phyloP scores from a whole-genome alignment of 2,888 invertebrate genomes.

The Lordiphosa fenestrarum region DNA sequence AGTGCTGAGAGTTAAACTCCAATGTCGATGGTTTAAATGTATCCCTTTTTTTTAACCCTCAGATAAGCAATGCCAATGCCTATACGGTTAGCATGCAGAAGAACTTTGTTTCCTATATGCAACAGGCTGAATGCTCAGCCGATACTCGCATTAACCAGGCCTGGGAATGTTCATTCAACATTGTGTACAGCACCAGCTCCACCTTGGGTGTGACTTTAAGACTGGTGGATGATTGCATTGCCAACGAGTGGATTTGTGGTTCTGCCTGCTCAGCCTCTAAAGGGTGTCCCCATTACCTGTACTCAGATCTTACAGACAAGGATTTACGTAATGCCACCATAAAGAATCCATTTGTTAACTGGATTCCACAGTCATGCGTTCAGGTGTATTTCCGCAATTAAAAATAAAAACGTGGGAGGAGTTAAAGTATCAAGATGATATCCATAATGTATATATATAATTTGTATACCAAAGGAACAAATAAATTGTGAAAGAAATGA shows the following conservation, averaged over 20 bases:
- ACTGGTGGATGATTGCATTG: slow-evolving; percentile 36
- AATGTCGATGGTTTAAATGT: too few species aligned
- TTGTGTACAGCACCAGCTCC: slow-evolving; percentile 22
- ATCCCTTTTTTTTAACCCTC: neutral
- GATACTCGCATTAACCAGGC: slow-evolving; percentile 30
- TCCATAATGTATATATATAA: too few species aligned
- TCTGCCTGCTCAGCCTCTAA: neutral
- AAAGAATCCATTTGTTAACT: slow-evolving; percentile 33
- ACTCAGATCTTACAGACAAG: neutral
- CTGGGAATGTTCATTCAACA: slow-evolving; percentile 40
- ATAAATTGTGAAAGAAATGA: too few species aligned
- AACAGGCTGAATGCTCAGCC: slow-evolving; percentile 34
- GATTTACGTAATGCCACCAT: slow-evolving; percentile 40
- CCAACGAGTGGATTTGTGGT: slow-evolving; percentile 7
- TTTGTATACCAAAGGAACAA: too few species aligned
- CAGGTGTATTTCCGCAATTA: slow-evolving; percentile 18
- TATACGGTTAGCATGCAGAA: slow-evolving; percentile 32
- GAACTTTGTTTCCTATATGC: slow-evolving; percentile 33
- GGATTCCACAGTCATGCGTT: too few species aligned
- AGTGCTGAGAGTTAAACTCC: slow-evolving; percentile 9
- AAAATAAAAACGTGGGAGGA: neutral
- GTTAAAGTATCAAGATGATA: too few species aligned
- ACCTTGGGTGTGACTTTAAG: slow-evolving; percentile 10
- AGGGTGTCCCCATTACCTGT: slow-evolving; percentile 36
- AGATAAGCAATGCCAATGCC: slow-evolving; percentile 37